Percentiles rank a stretch among this genome's conserved stretches.
Evolutionary conservation across 2,113 vertebrate genomes (phyloP).

Genomic region (Spermophilus dauricus): DNA sequence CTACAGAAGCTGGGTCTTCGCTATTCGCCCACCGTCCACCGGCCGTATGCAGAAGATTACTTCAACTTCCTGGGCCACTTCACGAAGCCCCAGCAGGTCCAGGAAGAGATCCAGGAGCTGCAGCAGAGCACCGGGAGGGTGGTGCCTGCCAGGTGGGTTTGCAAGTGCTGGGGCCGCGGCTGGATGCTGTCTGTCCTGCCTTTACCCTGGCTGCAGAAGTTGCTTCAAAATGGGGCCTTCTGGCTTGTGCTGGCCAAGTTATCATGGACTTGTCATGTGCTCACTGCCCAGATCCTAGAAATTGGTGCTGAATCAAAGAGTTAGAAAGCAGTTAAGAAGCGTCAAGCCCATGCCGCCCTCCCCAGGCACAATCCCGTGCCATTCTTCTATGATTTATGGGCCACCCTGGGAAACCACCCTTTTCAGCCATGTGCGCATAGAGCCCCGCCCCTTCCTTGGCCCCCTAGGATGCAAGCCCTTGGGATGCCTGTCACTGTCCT

Average conservation of each 20-base stretch:
- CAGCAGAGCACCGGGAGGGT: background rate
- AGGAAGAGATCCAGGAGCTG: conserved; percentile 69
- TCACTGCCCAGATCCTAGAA: background rate
- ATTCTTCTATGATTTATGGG: too few relatives aligned
- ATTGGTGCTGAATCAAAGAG: background rate
- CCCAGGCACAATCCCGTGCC: background rate
- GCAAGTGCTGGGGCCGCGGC: accelerated
- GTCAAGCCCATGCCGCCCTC: accelerated
- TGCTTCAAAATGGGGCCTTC: background rate
- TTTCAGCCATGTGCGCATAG: accelerated
- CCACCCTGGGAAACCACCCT: background rate
- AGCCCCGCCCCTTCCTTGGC: background rate
- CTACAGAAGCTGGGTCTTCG: conserved; percentile 84
- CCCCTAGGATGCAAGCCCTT: background rate
- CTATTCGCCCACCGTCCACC: conserved; percentile 55
- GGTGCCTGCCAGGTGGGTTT: background rate
- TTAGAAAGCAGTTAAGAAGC: background rate
- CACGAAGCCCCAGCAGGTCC: conserved; percentile 79
- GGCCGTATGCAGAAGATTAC: conserved; percentile 70
- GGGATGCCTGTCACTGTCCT: background rate
- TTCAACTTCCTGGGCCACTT: conserved; percentile 81
- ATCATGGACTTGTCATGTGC: accelerated
- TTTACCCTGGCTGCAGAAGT: accelerated
- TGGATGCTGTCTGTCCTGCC: accelerated
- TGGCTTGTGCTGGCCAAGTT: accelerated